These are phyloP conservation scores for Eupithecia abbreviata DNA, from an alignment of 2,888 invertebrate species.

Conservation along the genomic window DNA sequence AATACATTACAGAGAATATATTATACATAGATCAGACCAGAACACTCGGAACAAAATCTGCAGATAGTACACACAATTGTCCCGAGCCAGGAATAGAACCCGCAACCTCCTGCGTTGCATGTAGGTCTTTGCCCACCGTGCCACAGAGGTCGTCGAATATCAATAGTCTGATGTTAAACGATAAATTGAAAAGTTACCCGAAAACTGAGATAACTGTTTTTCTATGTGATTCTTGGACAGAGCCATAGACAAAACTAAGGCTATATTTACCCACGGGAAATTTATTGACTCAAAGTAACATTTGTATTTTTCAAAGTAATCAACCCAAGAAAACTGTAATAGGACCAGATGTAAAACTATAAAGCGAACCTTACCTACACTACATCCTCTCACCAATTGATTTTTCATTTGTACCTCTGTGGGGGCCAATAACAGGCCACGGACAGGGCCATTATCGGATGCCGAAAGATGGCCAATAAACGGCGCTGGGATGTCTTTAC, in stretches of 20 bases:
- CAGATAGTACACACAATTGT: too few relatives aligned
- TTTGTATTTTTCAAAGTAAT: neutral
- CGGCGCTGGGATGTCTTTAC: conserved; percentile 47
- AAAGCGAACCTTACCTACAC: neutral
- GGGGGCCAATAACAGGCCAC: conserved; percentile 32
- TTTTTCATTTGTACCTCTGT: conserved; percentile 39
- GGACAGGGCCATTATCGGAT: conserved; percentile 49
- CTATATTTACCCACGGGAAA: neutral
- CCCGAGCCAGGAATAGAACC: too few relatives aligned
- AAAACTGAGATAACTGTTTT: too few relatives aligned
- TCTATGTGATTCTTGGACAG: neutral
- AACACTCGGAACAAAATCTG: too few relatives aligned
- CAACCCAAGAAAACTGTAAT: neutral
- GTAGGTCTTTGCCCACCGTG: too few relatives aligned
- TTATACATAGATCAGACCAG: too few relatives aligned
- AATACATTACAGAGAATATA: too few relatives aligned
- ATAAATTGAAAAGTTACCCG: too few relatives aligned
- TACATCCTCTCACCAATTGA: conserved; percentile 25
- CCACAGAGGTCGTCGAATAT: too few relatives aligned
- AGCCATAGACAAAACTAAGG: neutral
- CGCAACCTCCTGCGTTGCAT: too few relatives aligned
- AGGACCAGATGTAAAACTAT: neutral
- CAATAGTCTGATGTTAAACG: too few relatives aligned
- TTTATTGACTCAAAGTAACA: neutral
- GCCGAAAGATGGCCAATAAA: conserved; percentile 49